phyloP scores from a whole-genome alignment of 2,888 invertebrate genomes.

The Carpatolechia fugitivella region DNA sequence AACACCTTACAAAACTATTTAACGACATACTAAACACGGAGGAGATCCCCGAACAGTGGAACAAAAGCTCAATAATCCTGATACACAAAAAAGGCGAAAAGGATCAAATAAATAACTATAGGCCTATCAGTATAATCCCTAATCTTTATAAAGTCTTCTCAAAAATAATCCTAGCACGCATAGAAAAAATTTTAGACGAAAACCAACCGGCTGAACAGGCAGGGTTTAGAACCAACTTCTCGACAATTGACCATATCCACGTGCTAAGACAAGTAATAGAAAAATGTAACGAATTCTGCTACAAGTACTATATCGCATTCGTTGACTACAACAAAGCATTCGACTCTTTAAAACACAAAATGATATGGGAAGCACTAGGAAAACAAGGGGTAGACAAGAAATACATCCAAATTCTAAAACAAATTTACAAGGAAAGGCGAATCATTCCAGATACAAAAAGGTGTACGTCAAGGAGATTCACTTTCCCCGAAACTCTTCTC shows the following conservation, averaged over 20 bases:
- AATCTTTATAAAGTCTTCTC: conserved; percentile 18
- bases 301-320: conserved; percentile 12
- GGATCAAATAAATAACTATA: conserved; percentile 16
- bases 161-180: conserved; percentile 23
- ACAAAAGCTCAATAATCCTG: conserved; percentile 17
- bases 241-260: conserved; percentile 13
- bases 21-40: conserved; percentile 15
- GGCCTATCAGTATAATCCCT: conserved; percentile 10
- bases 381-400: conserved; percentile 17
- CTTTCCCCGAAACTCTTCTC: too few species aligned
- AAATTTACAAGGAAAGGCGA: conserved; percentile 10
- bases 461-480: too few species aligned
- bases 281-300: conserved; percentile 8
- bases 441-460: too few species aligned
- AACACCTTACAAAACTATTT: not conserved
- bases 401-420: conserved; percentile 17
- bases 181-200: conserved; percentile 12
- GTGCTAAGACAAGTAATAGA: conserved; percentile 8
- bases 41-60: conserved; percentile 16
- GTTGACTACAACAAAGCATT: conserved; percentile 22
- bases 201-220: conserved; percentile 12
- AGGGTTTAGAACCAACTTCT: conserved; percentile 10
- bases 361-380: conserved; percentile 19
- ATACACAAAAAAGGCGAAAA: conserved; percentile 19
- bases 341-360: conserved; percentile 18